Evolutionary conservation across 2,113 vertebrate genomes (phyloP), one percentile per base, ranked within the genome.

Genomic region (Datnioides undecimradiatus): DNA sequence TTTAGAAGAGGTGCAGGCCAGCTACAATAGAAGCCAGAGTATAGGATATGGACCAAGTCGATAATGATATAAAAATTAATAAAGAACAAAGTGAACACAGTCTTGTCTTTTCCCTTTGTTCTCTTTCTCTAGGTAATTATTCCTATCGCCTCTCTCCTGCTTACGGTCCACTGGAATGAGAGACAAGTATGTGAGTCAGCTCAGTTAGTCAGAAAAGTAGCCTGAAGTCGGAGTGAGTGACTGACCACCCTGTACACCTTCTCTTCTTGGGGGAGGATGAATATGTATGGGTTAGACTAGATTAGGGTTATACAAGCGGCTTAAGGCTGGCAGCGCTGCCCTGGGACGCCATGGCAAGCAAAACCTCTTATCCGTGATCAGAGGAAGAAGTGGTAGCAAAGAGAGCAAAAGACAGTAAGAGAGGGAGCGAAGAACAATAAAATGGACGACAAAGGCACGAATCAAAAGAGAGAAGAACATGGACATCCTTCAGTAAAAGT

Each of bases 261-360:
- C 40, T 60, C 25, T 25, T 46, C 62, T 63, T 71, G 63, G 52
- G 33, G 25, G 54, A 43, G 19, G 34, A 55, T 55, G 27, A 59
- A 31, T 34, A 70, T 72, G 49, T 71, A 49, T 38, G 36, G 34
- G 36, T 62, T 70, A 38, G 66, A 79, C 58, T 83, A 88, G 82
- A 82, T 84, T 87, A 84, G 45, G 43, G 64, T 83, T 89, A 86
- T 49, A 85, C 79, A 80, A 84, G 49, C 46, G 64, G 76, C 77
- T 91, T 84, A 80, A 77, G 62, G 40, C 45, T 64, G 54, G 57
- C 33, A 76, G 38, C 19, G 31, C 31, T 60, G 55, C 8, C 59
- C 58, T 19, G 12, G 43, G 72, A 78, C 23, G 1, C 63, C 17
- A 55, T 73, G 76, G 64, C 34, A 80, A 75, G 65, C 54, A 72